Evolutionary conservation across 2,888 invertebrate genomes (phyloP), one percentile per base, ranked within the genome.

Genomic region (Corbicula japonica): DNA sequence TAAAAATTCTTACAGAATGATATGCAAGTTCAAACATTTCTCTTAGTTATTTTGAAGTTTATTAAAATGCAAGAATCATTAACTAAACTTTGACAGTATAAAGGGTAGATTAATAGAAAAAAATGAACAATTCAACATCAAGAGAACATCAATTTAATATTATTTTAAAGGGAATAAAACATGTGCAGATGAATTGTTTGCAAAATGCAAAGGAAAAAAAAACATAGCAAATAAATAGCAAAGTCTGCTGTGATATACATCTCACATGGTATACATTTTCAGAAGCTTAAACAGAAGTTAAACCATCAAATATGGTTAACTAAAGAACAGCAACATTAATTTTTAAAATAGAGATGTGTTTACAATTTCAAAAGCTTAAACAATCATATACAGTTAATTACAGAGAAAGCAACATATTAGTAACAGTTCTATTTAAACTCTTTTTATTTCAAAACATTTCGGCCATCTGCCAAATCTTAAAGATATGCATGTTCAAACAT

Each of bases 191-290:
- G 41, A 41, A 41, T 41, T 41, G 41, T 41, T 12, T 41, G 41
- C 41, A 41, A 41, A 41, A 41, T 41, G 41, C 41, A 41, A 41
- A 41, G 41, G 41, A 41, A 41, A 41, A 41, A 41, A 41, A n/a
- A n/a, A n/a, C n/a, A n/a, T n/a, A n/a, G 12, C 10, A 41, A 41
- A 41, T 12, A 15, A 41, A 15, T 12, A 41, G 41, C 18, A 41
- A 12, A 41, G 12, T 12, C 12, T 41, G 41, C 41, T 41, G 41
- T 10, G 12, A 41, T 41, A 41, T 41, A 41, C 41, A 41, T 12
- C 41, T 12, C 41, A 12, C 41, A 41, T 41, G 18, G 10, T 18
- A 41, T 41, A 41, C 41, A 41, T 41, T 41, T 41, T 41, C 41
- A 41, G 18, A 41, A 41, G 41, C 41, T 41, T 41, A 41, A 41